A percentile compares a stretch with the other conserved stretches of the same genome.
These are phyloP conservation scores for Cercopithecus hamlyni DNA, from an alignment of 2,797 vertebrate genomes.

Conservation along the genomic window DNA sequence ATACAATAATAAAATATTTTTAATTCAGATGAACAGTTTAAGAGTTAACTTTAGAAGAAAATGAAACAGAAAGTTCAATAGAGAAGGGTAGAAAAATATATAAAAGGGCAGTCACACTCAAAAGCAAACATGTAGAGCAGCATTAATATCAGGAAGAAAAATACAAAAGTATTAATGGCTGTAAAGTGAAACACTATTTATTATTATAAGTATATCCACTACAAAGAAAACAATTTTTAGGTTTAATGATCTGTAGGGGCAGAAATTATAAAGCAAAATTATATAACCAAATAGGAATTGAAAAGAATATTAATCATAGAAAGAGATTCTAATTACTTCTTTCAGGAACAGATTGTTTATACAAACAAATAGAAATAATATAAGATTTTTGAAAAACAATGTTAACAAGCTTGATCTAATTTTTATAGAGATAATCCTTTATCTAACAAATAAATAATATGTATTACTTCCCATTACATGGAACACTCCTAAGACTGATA, in stretches of 20 bases:
- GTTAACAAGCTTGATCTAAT: not conserved
- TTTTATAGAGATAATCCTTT: not conserved
- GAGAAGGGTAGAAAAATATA: not conserved
- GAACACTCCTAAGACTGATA: not conserved
- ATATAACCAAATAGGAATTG: not conserved
- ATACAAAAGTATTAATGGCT: not conserved
- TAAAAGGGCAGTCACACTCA: not conserved
- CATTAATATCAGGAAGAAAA: not conserved
- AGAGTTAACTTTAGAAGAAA: not conserved
- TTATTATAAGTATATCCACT: not conserved
- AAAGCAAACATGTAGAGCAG: not conserved
- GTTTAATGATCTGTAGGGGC: not conserved
- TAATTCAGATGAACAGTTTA: not conserved
- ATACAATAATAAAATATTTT: not conserved
- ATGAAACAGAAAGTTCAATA: not conserved
- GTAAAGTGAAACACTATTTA: not conserved
- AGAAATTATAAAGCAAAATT: conserved; percentile 24
- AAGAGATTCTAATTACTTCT: not conserved
- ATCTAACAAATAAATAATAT: not conserved
- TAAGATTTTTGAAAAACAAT: not conserved
- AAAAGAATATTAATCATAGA: not conserved
- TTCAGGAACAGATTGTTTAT: not conserved
- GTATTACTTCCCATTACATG: not conserved
- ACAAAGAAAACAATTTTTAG: not conserved
- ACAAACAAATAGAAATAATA: not conserved